Evolutionary conservation across 2,888 invertebrate genomes (phyloP).

Genomic region (Agonopterix alstromeriana): DNA sequence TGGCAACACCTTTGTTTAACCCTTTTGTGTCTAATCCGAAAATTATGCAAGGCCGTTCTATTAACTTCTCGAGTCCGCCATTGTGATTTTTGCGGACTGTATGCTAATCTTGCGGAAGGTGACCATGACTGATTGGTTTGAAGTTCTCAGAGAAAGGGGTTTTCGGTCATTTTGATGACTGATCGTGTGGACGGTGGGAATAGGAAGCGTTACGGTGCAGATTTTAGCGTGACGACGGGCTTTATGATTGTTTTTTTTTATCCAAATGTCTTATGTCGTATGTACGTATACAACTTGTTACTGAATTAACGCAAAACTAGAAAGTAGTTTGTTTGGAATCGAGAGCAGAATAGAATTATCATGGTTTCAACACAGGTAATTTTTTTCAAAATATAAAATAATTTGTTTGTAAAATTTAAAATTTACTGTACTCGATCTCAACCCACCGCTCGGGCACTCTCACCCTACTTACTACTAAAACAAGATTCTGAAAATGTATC

Average conservation of each 20-base stretch:
- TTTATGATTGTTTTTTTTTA: not conserved
- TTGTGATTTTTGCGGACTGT: conserved; percentile 61
- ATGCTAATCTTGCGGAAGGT: conserved; percentile 54
- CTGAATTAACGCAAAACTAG: too few species aligned
- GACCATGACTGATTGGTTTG: conserved; percentile 64
- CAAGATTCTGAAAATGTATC: too few species aligned
- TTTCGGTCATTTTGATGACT: conserved; percentile 34
- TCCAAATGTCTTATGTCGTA: too few species aligned
- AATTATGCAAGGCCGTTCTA: conserved; percentile 61
- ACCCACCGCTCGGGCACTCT: too few species aligned
- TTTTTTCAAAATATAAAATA: too few species aligned
- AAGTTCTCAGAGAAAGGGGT: conserved; percentile 40
- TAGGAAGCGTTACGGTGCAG: conserved; percentile 11
- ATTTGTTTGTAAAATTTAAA: too few species aligned
- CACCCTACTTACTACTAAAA: too few species aligned
- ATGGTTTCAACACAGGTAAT: too few species aligned
- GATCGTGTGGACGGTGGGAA: conserved; percentile 41
- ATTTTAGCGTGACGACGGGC: conserved; percentile 6
- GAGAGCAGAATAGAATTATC: too few species aligned
- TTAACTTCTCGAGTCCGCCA: conserved; percentile 57
- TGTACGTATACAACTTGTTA: too few species aligned
- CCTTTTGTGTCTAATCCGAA: conserved; percentile 47
- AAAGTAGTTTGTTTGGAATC: too few species aligned
- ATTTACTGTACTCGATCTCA: too few species aligned
- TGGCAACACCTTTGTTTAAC: conserved; percentile 58